phyloP scores from a whole-genome alignment of 2,113 vertebrate species.

The Stomatorhinus ivindoensis region DNA sequence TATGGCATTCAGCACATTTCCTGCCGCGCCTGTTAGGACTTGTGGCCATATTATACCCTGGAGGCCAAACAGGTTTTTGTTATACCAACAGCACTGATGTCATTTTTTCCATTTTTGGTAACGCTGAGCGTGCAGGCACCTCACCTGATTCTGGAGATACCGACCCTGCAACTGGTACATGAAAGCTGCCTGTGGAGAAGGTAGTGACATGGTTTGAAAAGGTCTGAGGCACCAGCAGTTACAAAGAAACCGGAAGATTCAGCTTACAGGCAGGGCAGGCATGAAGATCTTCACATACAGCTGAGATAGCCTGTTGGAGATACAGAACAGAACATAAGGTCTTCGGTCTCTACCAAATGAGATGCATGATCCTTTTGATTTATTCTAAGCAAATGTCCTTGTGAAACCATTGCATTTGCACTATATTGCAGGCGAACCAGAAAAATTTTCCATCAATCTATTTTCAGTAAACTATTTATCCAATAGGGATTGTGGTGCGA shows the following conservation, averaged over 20 bases:
- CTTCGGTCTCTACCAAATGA: not conserved
- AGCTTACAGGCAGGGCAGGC: slow-evolving; percentile 84
- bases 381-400: not conserved
- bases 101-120: not conserved
- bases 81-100: not conserved
- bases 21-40: slow-evolving; percentile 63
- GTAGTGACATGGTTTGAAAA: not conserved
- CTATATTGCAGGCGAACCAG: not conserved
- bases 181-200: slow-evolving; percentile 67
- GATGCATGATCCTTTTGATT: not conserved
- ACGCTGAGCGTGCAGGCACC: not conserved
- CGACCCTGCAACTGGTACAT: slow-evolving; percentile 76
- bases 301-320: slow-evolving; percentile 69
- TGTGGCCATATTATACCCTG: slow-evolving; percentile 83
- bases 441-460: not conserved
- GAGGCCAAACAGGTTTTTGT: slow-evolving; percentile 28
- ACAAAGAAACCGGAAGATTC: slow-evolving; percentile 2
- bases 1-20: slow-evolving; percentile 72
- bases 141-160: slow-evolving; percentile 85
- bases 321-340: slow-evolving; percentile 2
- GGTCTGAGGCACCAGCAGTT: not conserved
- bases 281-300: slow-evolving; percentile 82
- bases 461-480: not conserved
- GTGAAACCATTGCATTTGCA: not conserved
- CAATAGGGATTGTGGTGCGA: not conserved